Conservation (phyloP, 2,888 invertebrate species). For the Cremastinae sp. region DNA sequence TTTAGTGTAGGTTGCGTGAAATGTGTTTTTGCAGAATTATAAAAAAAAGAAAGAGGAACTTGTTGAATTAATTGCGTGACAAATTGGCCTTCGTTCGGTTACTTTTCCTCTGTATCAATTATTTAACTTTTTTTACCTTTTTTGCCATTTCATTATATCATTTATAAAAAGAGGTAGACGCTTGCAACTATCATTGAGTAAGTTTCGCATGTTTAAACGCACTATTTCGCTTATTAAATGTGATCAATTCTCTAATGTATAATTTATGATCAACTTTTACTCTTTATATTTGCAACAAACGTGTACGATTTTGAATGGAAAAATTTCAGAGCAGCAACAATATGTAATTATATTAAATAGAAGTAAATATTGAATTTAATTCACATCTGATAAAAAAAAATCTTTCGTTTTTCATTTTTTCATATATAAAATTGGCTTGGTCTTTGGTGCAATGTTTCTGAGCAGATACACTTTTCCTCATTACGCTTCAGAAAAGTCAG, state of each 20-base stretch:
- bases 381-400: too few species aligned
- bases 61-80: slow-evolving; percentile 50
- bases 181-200: slow-evolving; percentile 38
- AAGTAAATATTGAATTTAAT: too few species aligned
- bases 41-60: slow-evolving; percentile 18
- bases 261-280: slow-evolving; percentile 30
- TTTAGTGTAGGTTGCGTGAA: background rate
- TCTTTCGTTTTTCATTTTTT: too few species aligned
- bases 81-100: slow-evolving; percentile 36
- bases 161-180: slow-evolving; percentile 33
- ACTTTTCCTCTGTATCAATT: slow-evolving; percentile 4
- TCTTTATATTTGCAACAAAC: slow-evolving; percentile 31
- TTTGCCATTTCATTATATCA: slow-evolving; percentile 3
- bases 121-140: background rate
- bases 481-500: background rate
- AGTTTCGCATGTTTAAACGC: slow-evolving; percentile 32
- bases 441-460: background rate
- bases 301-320: slow-evolving; percentile 37
- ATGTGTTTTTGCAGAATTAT: background rate
- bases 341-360: too few species aligned
- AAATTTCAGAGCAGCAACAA: too few species aligned
- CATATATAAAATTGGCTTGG: too few species aligned
- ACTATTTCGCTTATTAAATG: slow-evolving; percentile 37
- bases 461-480: background rate
- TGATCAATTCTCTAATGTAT: background rate